phyloP scores from a whole-genome alignment of 2,888 invertebrate species.

The Polydrusus pterygomalis region DNA sequence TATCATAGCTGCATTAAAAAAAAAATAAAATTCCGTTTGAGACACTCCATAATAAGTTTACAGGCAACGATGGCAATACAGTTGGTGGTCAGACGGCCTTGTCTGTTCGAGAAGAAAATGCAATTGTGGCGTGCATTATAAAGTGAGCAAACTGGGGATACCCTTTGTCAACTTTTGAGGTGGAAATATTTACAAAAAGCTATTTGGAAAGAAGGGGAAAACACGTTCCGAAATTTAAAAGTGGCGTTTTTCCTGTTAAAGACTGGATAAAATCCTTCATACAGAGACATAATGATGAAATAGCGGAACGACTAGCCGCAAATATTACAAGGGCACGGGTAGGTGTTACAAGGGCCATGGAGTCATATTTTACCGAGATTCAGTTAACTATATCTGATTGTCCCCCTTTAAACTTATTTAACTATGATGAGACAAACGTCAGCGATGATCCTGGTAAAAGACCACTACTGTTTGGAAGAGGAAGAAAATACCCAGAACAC shows the following conservation, averaged over 20 bases:
- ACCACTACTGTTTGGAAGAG: slow-evolving; percentile 44
- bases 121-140: slow-evolving; percentile 13
- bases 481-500: slow-evolving; percentile 23
- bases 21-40: slow-evolving; percentile 11
- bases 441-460: slow-evolving; percentile 52
- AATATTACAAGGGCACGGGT: slow-evolving; percentile 9
- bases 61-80: not conserved
- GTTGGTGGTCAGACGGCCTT: slow-evolving; percentile 22
- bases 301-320: slow-evolving; percentile 16
- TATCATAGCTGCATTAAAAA: not conserved
- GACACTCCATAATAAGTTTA: slow-evolving; percentile 23
- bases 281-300: not conserved
- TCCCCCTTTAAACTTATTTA: not conserved
- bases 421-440: slow-evolving; percentile 26
- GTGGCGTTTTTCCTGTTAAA: slow-evolving; percentile 5
- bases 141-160: slow-evolving; percentile 29
- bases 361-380: slow-evolving; percentile 54
- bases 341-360: slow-evolving; percentile 47
- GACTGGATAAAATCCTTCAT: slow-evolving; percentile 5
- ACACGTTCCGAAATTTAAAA: slow-evolving; percentile 1
- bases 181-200: slow-evolving; percentile 22
- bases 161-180: slow-evolving; percentile 3
- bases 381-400: slow-evolving; percentile 50
- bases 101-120: slow-evolving; percentile 11
- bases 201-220: slow-evolving; percentile 9